Base-by-base conservation (phyloP, 1,140 invertebrate species). In the Diachasmimorpha longicaudata region DNA sequence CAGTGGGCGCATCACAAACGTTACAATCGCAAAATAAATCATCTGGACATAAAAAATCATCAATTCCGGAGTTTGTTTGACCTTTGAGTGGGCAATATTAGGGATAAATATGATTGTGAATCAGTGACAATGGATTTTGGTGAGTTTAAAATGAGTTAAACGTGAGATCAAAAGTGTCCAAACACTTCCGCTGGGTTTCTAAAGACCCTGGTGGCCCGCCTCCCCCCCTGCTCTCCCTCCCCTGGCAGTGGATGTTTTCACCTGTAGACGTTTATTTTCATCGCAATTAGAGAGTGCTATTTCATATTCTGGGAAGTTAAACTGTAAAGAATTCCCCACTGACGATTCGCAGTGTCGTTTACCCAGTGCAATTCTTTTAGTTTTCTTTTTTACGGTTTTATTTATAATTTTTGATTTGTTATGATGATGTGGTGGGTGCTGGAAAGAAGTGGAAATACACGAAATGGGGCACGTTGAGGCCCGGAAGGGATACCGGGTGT, bases 391-490 rank as follows among this genome's bases (percentile, higher is more conserved):
- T 21, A 19, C n/a, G 0, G 21, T 21, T 58, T 10, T 58, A 10
- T 58, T 58, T 1, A 1, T 19, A 21, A 23, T 55, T 55, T 21
- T 55, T 16, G 21, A 9, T 39, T 68, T 37, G 58, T 76, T 52
- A 70, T 44, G 37, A 67, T 63, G 71, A 74, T 73, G 74, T 76
- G 74, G 72, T 46, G 71, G 37, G 48, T 36, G 39, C 23, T 52
- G 39, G 68, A 19, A 10, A 46, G 76, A 21, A 36, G 74, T 58
- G 69, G 67, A 58, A 75, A 69, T 76, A 81, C 74, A 82, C 84
- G 83, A 86, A 83, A 87, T 88, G 86, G 85, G 85, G 84, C 84
- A 83, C 84, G 84, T 70, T 87, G 82, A 87, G 82, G 82, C 84
- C 85, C 85, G 78, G 79, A 80, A 81, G 78, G 76, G 68, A 75